Evolutionary conservation across 2,888 invertebrate species (phyloP), one percentile per base, ranked within the genome.

Genomic region (Sclerodermus sp.): DNA sequence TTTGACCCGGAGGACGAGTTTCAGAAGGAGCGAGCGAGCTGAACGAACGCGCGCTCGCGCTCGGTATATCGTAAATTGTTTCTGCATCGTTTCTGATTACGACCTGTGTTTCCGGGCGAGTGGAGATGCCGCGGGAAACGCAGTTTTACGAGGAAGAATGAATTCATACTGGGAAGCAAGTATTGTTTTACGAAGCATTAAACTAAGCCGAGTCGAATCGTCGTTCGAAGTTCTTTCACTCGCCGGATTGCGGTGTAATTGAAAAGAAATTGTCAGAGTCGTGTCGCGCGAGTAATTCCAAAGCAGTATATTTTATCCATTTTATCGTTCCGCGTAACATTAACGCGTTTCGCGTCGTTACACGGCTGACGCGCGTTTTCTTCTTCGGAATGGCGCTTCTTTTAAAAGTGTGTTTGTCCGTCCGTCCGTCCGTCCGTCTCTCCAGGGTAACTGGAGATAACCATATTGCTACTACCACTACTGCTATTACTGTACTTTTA

Each of bases 51-150:
- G n/a, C n/a, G n/a, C n/a, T n/a, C n/a, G 23, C 23, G 8, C 23
- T 23, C 8, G 23, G 23, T 23, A 23, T 23, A 34, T 34, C 34
- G 34, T 34, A 34, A 34, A 34, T 13, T 13, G 34, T 42, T 53
- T 50, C 55, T 45, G 47, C n/a, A 30, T 38, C 39, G 39, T 45
- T 45, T 39, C 43, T 42, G 49, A 53, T 50, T 42, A 53, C 53
- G 38, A 42, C 18, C 29, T 18, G 49, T n/a, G n/a, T 42, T 41
- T 42, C 42, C 23, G 34, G 15, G 30, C 46, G 37, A 41, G 23
- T 13, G 37, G 38, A 32, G 51, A 40, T 36, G 45, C 14, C 45
- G 18, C 49, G 32, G n/a, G 4, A 14, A 29, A 42, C 5, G 37
- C 14, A 14, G 12, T 38, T 42, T 41, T 49, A 41, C 52, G 46